Percentiles rank a stretch among this genome's conserved stretches.
Conservation (phyloP, 2,797 vertebrate genomes). For the Bradypus variegatus region DNA sequence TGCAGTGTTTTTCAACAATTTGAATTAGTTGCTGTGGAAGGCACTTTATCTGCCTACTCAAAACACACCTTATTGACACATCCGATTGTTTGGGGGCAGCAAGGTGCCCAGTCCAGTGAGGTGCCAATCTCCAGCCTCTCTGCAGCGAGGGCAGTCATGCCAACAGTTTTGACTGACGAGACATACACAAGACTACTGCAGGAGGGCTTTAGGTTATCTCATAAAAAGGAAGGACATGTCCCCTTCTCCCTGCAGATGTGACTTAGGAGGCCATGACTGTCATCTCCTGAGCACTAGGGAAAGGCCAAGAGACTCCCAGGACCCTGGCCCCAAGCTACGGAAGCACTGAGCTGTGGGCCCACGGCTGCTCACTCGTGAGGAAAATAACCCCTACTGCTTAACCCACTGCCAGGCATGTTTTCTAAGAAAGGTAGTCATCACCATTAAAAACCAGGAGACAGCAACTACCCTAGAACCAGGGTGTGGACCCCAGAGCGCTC, state of each 20-base stretch:
- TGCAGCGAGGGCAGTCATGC: background rate
- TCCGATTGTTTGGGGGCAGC: background rate
- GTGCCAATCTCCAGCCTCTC: background rate
- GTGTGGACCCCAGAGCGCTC: background rate
- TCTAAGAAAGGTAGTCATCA: background rate
- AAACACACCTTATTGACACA: background rate
- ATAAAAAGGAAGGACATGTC: background rate
- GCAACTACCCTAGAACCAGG: background rate
- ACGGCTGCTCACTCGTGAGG: background rate
- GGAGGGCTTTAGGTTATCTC: background rate
- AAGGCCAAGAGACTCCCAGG: background rate
- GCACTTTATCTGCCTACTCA: background rate
- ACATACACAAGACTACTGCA: background rate
- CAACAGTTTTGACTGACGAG: background rate
- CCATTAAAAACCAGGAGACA: background rate
- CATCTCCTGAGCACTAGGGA: background rate
- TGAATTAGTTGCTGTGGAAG: background rate
- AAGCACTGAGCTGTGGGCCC: background rate
- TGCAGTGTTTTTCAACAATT: background rate
- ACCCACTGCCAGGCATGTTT: background rate
- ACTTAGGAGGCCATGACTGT: background rate
- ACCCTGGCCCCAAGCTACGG: fast-evolving
- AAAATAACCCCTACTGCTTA: background rate
- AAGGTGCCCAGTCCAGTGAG: background rate
- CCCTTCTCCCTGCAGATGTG: background rate